Evolutionary conservation across 2,113 vertebrate species (phyloP).

Genomic region (Salminus brasiliensis): DNA sequence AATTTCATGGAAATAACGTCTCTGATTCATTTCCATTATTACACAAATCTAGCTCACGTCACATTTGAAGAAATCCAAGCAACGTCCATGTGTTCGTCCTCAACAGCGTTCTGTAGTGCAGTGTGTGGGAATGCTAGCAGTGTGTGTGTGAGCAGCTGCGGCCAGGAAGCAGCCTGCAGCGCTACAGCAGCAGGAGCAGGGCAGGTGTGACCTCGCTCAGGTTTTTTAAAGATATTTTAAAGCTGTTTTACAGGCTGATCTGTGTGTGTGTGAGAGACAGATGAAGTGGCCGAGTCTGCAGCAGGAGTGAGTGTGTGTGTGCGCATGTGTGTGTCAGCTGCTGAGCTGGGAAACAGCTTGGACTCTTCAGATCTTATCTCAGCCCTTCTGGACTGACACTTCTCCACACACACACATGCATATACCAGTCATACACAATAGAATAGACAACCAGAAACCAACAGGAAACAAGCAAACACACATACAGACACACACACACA

Average conservation of each 20-base stretch:
- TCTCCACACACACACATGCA: neutral
- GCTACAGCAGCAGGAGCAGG: neutral
- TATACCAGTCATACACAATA: neutral
- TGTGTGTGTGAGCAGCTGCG: neutral
- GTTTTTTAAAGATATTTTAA: neutral
- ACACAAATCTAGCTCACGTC: no score
- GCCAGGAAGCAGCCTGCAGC: neutral
- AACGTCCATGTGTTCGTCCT: no score
- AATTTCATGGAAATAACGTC: no score
- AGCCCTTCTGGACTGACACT: constrained; percentile 18
- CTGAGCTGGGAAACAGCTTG: constrained; percentile 42
- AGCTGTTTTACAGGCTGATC: neutral
- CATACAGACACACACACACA: neutral
- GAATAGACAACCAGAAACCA: neutral
- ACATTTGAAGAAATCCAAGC: no score
- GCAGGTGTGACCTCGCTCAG: neutral
- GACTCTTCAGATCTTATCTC: constrained; percentile 37
- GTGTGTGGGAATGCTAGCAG: neutral
- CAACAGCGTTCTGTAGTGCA: neutral
- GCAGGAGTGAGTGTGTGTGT: neutral
- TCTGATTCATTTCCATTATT: no score
- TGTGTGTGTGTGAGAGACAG: neutral
- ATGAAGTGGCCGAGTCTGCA: neutral
- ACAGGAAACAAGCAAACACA: neutral
- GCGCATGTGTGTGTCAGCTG: constrained; percentile 11